Evolutionary conservation across 2,888 invertebrate species (phyloP).

Genomic region (Chrysolina haemoptera): DNA sequence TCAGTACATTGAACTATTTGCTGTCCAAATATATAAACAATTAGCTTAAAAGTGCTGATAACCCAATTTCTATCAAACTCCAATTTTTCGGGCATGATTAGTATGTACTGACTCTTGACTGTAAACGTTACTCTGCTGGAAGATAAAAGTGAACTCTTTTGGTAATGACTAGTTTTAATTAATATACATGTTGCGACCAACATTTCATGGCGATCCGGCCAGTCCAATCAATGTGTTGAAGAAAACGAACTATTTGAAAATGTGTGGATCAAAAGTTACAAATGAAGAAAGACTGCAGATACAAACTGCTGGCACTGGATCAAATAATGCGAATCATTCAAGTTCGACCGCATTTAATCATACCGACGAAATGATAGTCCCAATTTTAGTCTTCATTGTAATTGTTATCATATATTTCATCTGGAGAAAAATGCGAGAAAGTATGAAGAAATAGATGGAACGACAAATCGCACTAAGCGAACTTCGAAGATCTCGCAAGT

Average conservation of each 20-base stretch:
- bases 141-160: too few species aligned
- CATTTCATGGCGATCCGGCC: too few species aligned
- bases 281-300: slow-evolving; percentile 7
- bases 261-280: slow-evolving; percentile 11
- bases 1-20: too few species aligned
- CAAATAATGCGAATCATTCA: slow-evolving; percentile 1
- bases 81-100: too few species aligned
- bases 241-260: not conserved
- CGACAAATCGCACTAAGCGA: slow-evolving; percentile 6
- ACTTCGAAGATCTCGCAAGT: not conserved
- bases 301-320: not conserved
- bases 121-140: too few species aligned
- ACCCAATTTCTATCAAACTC: too few species aligned
- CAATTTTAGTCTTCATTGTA: not conserved
- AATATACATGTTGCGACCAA: too few species aligned
- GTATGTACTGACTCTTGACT: too few species aligned
- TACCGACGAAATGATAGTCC: slow-evolving; percentile 7
- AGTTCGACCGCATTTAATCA: not conserved
- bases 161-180: too few species aligned
- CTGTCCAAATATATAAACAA: too few species aligned
- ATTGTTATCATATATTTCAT: not conserved
- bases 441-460: slow-evolving; percentile 2
- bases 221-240: not conserved
- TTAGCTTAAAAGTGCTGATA: too few species aligned
- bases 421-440: not conserved